phyloP scores from a whole-genome alignment of 2,797 vertebrate genomes.

The Sitta carolinensis region DNA sequence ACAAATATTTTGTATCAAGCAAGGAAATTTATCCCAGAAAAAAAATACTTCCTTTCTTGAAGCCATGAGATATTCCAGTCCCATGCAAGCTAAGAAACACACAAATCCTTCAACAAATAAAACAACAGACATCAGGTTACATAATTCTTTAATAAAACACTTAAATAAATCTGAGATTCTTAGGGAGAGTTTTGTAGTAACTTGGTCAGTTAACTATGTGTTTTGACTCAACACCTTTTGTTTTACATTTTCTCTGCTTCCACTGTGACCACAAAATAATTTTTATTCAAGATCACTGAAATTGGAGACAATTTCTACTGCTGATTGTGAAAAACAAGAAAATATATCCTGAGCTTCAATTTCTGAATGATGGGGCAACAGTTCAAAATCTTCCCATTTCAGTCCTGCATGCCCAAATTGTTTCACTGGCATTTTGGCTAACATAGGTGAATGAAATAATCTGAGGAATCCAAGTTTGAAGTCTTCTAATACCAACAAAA shows the following conservation, averaged over 20 bases:
- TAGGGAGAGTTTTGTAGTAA: not conserved
- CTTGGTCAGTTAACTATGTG: not conserved
- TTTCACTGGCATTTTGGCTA: not conserved
- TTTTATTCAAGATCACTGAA: slow-evolving; percentile 9
- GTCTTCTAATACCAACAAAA: not conserved
- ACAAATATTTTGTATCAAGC: not conserved
- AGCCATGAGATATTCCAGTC: not conserved
- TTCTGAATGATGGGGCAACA: not conserved
- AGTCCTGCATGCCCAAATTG: not conserved
- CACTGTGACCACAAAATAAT: not conserved
- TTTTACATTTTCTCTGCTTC: not conserved
- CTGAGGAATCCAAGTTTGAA: not conserved
- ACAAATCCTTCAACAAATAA: not conserved
- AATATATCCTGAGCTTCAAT: not conserved
- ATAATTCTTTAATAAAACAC: not conserved
- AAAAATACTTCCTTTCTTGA: not conserved
- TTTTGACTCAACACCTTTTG: not conserved
- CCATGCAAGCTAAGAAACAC: not conserved
- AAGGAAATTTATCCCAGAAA: not conserved
- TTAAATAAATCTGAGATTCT: not conserved
- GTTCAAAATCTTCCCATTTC: not conserved
- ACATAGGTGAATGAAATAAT: not conserved
- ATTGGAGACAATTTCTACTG: not conserved
- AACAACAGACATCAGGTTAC: not conserved
- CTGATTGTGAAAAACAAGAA: not conserved